Evolutionary conservation across 2,113 vertebrate genomes (phyloP), one percentile per base, ranked within the genome.

Genomic region (Chascanopsetta lugubris): DNA sequence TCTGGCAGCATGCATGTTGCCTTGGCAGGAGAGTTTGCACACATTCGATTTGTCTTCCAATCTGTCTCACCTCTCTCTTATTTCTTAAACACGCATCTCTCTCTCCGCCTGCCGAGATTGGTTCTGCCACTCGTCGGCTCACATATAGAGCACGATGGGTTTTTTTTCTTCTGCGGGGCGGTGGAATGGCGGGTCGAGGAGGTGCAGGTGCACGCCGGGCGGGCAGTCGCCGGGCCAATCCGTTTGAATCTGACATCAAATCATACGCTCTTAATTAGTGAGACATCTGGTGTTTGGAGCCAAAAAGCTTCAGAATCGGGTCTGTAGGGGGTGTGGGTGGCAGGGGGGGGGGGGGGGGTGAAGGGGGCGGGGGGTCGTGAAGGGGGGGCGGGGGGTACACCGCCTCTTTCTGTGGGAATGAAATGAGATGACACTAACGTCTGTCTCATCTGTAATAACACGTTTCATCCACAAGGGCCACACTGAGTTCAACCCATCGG

Each of bases 21-120:
- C 78, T 83, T 70, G 55, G 11, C 0, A 51, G 40, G 43, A 9
- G 18, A 53, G 59, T 61, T 75, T 57, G 56, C 20, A 50, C 69
- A 68, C 61, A 76, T 77, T 83, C 40, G 7, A 79, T 88, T 86
- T 87, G 75, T 80, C 76, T 70, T 75, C 59, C 74, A 81, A 81
- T 83, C 59, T 71, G 25, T 76, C 63, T 62, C 48, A 18, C 34
- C 40, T 74, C 46, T 53, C 62, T 65, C 45, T 69, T 45, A 61
- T 75, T 18, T 77, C 51, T 78, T 64, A 75, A 85, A 66, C 69
- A 76, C 77, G 72, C 36, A 60, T 22, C 55, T 69, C 67, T 78
- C 63, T 84, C 61, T 72, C 77, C 21, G 57, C 55, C 79, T 20
- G 43, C 12, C 24, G 72, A 82, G 77, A 77, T 76, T 77, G 65